Evolutionary conservation across 2,888 invertebrate species (phyloP), one percentile per base, ranked within the genome.

Genomic region (Nomada fucata): DNA sequence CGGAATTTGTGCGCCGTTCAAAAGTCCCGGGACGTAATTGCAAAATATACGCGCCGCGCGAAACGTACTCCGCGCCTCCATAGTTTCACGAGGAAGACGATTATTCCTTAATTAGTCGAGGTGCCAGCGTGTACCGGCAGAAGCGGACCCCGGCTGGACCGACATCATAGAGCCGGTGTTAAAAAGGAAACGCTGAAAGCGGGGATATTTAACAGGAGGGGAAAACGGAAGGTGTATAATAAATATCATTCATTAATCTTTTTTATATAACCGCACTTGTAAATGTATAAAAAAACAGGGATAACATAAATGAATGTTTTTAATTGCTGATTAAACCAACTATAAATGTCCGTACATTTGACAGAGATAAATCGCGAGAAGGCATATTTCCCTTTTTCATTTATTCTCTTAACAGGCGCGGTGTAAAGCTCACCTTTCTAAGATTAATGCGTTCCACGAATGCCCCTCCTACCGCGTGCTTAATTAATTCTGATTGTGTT

Each of bases 21-120:
- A 87, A 87, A 87, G 53, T 76, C 76, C 60, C 50, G 68, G 65
- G 52, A 74, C 79, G 82, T 87, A 87, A 87, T 87, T 87, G 81
- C 83, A 65, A 80, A 85, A 77, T 84, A 71, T 71, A 77, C 74
- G 74, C 76, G 78, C 47, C 29, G 50, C 64, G 52, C 55, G 29
- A 50, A 67, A 75, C 64, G 72, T 71, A 76, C 18, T 57, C 44
- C 59, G 64, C 61, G 68, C 15, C 63, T 67, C 79, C 70, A 87
- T 78, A 80, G 82, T 79, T 85, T 87, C 71, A 64, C 20, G 53
- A 60, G 42, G 64, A 29, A 57, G 71, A 55, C 73, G 80, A 82
- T 86, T 87, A 88, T 81, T 85, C 79, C 85, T 87, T 84, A 87
- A 87, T 87, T 88, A 88, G 74, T 77, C 65, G 47, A 60, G 55